Percentiles rank a stretch among this genome's conserved stretches.
Evolutionary conservation across 2,113 vertebrate species (phyloP).

Genomic region (Trematomus loennbergii): DNA sequence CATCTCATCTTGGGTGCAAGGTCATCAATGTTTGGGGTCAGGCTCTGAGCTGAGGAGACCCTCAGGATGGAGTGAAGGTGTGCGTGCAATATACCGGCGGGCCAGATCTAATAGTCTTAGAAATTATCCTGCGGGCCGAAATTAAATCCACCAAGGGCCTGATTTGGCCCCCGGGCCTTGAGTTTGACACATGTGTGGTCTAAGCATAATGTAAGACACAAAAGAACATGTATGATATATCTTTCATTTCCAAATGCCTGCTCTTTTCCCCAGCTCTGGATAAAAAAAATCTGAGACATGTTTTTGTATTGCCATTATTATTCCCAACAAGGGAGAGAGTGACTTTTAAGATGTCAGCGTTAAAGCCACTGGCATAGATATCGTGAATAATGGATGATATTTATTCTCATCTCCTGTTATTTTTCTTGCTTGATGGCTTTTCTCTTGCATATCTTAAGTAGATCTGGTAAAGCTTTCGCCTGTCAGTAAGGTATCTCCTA

Average conservation of each 20-base stretch:
- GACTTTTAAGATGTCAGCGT: constrained; percentile 37
- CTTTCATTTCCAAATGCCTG: constrained; percentile 15
- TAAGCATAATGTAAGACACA: constrained; percentile 37
- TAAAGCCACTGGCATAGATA: constrained; percentile 29
- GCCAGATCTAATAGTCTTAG: too few relatives aligned
- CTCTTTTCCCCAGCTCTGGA: constrained; percentile 14
- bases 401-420: constrained; percentile 47
- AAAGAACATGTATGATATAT: not conserved
- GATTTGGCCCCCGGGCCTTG: too few relatives aligned
- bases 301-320: constrained; percentile 25
- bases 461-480: constrained; percentile 44
- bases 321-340: constrained; percentile 33
- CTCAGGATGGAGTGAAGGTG: too few relatives aligned
- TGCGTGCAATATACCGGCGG: too few relatives aligned
- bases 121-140: too few relatives aligned
- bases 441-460: constrained; percentile 54
- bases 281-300: constrained; percentile 17
- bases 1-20: too few relatives aligned
- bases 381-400: constrained; percentile 49
- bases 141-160: too few relatives aligned
- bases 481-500: not conserved
- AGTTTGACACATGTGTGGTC: not conserved
- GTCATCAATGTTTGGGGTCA: too few relatives aligned
- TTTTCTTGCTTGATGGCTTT: constrained; percentile 39
- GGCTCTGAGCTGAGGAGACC: too few relatives aligned